A percentile compares a stretch with the other conserved stretches of the same genome.
Conservation (phyloP, 2,888 invertebrate genomes). For the Iselma pallidipennis region DNA sequence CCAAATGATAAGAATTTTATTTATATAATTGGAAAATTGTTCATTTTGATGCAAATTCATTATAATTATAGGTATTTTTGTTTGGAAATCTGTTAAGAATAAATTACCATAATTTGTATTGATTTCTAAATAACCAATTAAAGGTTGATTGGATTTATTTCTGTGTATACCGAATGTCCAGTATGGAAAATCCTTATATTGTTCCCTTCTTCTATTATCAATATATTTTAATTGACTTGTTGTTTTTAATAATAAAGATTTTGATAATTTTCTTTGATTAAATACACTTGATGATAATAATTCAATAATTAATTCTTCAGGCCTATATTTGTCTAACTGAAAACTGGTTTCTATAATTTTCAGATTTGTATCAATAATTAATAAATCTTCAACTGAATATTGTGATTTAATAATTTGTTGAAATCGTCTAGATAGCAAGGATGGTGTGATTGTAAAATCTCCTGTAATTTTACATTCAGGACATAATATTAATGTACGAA, state of each 20-base stretch:
- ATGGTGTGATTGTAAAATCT: not conserved
- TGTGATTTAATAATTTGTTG: not conserved
- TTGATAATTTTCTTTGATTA: not conserved
- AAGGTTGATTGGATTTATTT: not conserved
- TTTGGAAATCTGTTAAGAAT: not conserved
- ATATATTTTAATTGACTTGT: not conserved
- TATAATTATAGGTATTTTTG: not conserved
- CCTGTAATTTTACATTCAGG: not conserved
- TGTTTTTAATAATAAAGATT: not conserved
- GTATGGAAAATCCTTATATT: slow-evolving; percentile 1
- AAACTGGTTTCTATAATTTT: not conserved
- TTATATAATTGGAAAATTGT: not conserved
- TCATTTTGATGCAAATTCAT: not conserved
- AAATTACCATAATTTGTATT: not conserved
- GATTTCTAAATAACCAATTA: not conserved
- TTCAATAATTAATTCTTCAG: not conserved
- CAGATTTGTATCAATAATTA: not conserved
- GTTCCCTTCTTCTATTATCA: not conserved
- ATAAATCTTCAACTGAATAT: not conserved
- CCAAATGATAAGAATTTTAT: not conserved
- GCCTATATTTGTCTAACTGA: not conserved
- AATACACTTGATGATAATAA: not conserved
- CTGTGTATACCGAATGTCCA: not conserved
- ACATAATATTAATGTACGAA: not conserved
- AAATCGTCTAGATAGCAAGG: no score